Conservation (phyloP, 2,888 invertebrate species). For the Schizotus pectinicornis region DNA sequence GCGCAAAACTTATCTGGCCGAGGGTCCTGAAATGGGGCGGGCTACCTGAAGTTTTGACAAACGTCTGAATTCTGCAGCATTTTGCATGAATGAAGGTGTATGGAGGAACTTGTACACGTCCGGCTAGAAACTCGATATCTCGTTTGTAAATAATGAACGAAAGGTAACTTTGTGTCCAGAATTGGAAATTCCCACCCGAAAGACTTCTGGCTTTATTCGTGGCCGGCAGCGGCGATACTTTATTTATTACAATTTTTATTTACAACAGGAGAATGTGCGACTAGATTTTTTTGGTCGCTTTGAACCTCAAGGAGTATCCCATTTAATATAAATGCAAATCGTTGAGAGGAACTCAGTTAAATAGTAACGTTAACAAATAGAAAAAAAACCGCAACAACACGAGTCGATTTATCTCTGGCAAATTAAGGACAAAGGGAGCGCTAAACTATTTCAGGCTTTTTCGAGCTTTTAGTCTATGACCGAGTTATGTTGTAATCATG, state of each 20-base stretch:
- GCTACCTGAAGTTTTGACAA: too few relatives aligned
- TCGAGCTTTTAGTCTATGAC: conserved; percentile 15
- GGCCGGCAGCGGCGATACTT: conserved; percentile 7
- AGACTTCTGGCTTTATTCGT: conserved; percentile 1
- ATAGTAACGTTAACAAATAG: too few relatives aligned
- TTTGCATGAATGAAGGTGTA: not conserved
- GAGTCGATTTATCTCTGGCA: conserved; percentile 27
- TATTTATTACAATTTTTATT: conserved; percentile 19
- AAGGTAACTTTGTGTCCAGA: conserved; percentile 5
- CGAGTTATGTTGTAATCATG: conserved; percentile 17
- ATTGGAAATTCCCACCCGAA: conserved; percentile 10
- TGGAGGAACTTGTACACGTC: not conserved
- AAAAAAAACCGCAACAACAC: not conserved
- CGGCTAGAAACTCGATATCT: conserved; percentile 2
- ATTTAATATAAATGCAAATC: conserved; percentile 4
- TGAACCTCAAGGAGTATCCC: not conserved
- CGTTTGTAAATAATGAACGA: conserved; percentile 7
- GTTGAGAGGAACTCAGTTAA: too few relatives aligned
- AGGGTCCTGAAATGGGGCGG: too few relatives aligned
- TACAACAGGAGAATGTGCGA: not conserved
- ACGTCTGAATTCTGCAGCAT: not conserved
- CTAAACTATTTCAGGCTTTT: conserved; percentile 26
- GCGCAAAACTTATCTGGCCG: too few relatives aligned
- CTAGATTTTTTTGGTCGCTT: not conserved
- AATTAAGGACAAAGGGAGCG: conserved; percentile 22